phyloP scores from a whole-genome alignment of 2,797 vertebrate species.

The Sebastes jordani region DNA sequence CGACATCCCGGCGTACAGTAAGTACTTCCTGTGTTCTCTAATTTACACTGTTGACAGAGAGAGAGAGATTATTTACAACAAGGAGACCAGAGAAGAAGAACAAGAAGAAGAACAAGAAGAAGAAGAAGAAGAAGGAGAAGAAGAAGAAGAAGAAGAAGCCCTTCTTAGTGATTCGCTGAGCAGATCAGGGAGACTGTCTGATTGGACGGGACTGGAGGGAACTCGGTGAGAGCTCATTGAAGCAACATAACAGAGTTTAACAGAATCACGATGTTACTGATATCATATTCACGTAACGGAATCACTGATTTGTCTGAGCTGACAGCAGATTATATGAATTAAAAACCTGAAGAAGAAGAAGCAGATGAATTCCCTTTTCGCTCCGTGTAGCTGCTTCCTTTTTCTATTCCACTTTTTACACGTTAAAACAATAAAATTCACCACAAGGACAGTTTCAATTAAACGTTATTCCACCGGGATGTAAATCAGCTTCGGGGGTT shows the following conservation, averaged over 20 bases:
- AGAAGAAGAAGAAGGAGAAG: background rate
- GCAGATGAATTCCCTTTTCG: background rate
- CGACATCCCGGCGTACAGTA: background rate
- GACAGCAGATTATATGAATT: no score
- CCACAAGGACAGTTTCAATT: no score
- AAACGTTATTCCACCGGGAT: no score
- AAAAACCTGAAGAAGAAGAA: background rate
- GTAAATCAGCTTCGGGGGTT: no score
- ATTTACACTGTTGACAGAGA: slow-evolving; percentile 37
- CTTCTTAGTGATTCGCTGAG: slow-evolving; percentile 63
- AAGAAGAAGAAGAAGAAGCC: slow-evolving; percentile 50
- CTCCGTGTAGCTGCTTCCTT: background rate
- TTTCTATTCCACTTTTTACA: background rate
- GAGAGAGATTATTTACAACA: slow-evolving; percentile 64
- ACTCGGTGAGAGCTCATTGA: no score
- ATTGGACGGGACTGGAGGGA: slow-evolving; percentile 26
- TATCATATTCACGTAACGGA: no score
- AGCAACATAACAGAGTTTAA: no score
- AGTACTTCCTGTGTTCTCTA: slow-evolving; percentile 19
- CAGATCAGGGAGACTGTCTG: slow-evolving; percentile 44
- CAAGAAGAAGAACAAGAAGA: background rate
- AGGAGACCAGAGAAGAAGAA: slow-evolving; percentile 32
- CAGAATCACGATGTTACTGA: no score
- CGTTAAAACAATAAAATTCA: background rate
- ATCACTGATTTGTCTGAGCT: no score